Base-by-base conservation (phyloP, 2,888 invertebrate genomes). In the Rhagonycha lutea region DNA sequence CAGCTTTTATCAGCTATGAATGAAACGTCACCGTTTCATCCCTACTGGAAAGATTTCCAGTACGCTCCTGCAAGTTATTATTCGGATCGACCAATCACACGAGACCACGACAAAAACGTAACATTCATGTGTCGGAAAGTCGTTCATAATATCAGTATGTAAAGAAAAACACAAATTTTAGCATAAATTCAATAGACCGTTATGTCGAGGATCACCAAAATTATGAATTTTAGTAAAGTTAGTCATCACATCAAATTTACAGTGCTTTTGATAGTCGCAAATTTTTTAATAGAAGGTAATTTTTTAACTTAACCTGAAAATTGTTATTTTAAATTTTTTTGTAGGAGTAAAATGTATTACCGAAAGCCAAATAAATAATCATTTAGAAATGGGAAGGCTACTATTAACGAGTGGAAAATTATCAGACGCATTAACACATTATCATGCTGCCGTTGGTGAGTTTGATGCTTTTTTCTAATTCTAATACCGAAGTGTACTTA, bases 381-480 rank as follows among this genome's bases (percentile, higher is more conserved):
- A 99, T 90, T 90, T 99, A 87, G 97, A 98, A 87, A 89, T 97
- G 87, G 99, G 99, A 1, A 95, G 94, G 86, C 94, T 96, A 86
- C 94, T 98, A 88, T 89, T 99, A 83, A 95, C 96, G 61, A 93
- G 94, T 81, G 98, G 98, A 32, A 98, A 99, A 87, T 92, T 98
- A 79, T 94, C 96, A 68, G 99, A 99, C 89, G 99, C 99, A 10
- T 89, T 99, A 69, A 95, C 96, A 77, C 98, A 99, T 87, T 99
- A 98, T 89, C 98, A 99, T 90, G 96, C 97, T 78, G 99, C 99
- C 82, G 96, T 99, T 83, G 98, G 96, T 96, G 86, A 90, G 93
- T 89, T 68, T 2, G 0, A 61, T n/a, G 3, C 14, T 26, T 60
- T 23, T 32, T 18, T 18, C 9, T 23, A n/a, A n/a, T 2, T 2